Evolutionary conservation across 2,113 vertebrate species (phyloP), one percentile per base, ranked within the genome.

Genomic region (Sterrhoptilus dennistouni): DNA sequence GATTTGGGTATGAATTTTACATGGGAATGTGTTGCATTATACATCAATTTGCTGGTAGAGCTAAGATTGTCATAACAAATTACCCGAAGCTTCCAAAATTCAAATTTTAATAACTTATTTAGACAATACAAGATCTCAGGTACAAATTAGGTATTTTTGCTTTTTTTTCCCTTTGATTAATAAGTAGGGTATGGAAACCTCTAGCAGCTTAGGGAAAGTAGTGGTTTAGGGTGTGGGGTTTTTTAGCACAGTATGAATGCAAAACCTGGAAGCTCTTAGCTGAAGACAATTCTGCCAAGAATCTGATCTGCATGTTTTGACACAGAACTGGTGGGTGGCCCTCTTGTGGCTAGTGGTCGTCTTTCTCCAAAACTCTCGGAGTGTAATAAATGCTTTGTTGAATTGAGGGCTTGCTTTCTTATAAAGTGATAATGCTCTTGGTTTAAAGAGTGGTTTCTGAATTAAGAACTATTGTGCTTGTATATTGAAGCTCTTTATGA

Each of bases 291-390:
- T 92, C 1, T 0, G 18, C 44, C 42, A 70, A 77, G 19, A 40
- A 9, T 78, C 90, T 1, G 1, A 3, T 56, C 3, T 12, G 5
- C 0, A 0, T 64, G 4, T 66, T 78, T 74, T 61, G 45, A 65
- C 0, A 1, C 14, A 33, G 52, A 84, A 12, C 11, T 0, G 1
- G 25, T 82, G 57, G 27, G 6, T 76, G 65, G 18, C 33, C n/a
- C 6, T 49, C 25, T 28, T 82, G 57, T 44, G 64, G 18, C 44
- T 40, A 42, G n/a, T 79, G 35, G 33, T 75, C 19, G 29, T 75
- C 24, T 70, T 69, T 81, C 28, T 80, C 42, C 8, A 16, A 27
- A 86, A 59, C 17, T n/a, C 42, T 0, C n/a, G n/a, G n/a, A n/a
- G 1, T 61, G 18, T 44, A 42, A 24, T n/a, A 47, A 50, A 45